Base-by-base conservation (phyloP, 2,113 vertebrate genomes). In the Atractosteus spatula region DNA sequence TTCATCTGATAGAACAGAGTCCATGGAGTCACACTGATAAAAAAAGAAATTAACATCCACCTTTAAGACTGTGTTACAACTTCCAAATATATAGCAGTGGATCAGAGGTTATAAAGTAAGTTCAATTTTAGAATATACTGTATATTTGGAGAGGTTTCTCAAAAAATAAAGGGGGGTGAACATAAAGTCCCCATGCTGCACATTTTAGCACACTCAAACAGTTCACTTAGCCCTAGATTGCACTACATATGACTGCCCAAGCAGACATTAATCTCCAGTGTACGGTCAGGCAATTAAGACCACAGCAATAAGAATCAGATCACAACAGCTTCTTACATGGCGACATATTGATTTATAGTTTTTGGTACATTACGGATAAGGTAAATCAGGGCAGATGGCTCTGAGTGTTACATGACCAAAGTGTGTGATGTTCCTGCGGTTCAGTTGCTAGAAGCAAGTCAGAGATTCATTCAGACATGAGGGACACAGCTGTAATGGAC, bases 211-310 rank as follows among this genome's bases (percentile, higher is more conserved):
- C 47, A 3, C 47, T 17, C 47, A 41, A 44, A 41, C 67, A 41
- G 13, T 72, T 14, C 71, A 8, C 16, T 12, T 55, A 62, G 43
- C 59, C 66, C 74, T 51, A 51, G 47, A 62, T 68, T 61, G 69
- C 55, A 3, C 68, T 61, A 55, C n/a, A 66, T 66, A 55, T 61
- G 74, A 71, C 63, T 71, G 74, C 61, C 74, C 42, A 67, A 66
- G 69, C 74, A 67, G 68, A 71, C 74, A 75, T 75, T 69, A 55
- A 70, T 71, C 74, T 71, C 68, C 44, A 2, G 41, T 42, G 74
- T 75, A 75, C 63, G 70, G 69, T 63, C 69, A 16, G 54, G 74
- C 74, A 75, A 75, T 75, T 75, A 75, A 75, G 69, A 70, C 41
- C 62, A 56, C 43, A 69, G 64, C 68, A 68, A 66, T 66, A 69